Percentiles rank a stretch among this genome's conserved stretches.
Conservation (phyloP, 2,888 invertebrate species). For the Rhorus exstirpatorius region DNA sequence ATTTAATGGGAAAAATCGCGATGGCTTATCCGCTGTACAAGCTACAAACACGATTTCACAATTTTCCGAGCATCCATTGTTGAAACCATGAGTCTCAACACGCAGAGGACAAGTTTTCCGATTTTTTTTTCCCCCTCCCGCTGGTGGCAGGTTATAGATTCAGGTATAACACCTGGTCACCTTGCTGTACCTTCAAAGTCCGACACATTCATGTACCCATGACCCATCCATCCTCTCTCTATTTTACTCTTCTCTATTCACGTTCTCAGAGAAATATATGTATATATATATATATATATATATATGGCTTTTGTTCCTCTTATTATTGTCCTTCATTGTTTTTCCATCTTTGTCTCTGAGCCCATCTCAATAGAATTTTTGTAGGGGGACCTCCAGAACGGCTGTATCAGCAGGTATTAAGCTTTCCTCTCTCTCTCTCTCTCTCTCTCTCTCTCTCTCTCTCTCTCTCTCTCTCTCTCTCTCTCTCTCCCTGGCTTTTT, state of each 20-base stretch:
- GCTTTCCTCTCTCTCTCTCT: slow-evolving; percentile 9
- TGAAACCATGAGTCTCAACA: slow-evolving; percentile 1
- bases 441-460: background rate
- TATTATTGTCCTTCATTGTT: slow-evolving; percentile 63
- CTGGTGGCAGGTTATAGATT: slow-evolving; percentile 49
- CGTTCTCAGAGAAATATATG: slow-evolving; percentile 42
- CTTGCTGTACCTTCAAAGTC: slow-evolving; percentile 42
- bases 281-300: slow-evolving; percentile 1
- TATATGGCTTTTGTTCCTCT: slow-evolving; percentile 48
- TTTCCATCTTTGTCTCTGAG: slow-evolving; percentile 59
- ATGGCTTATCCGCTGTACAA: slow-evolving; percentile 36
- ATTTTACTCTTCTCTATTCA: slow-evolving; percentile 53
- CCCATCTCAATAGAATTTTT: slow-evolving; percentile 57
- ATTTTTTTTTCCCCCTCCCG: slow-evolving; percentile 31
- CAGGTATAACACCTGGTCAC: slow-evolving; percentile 64
- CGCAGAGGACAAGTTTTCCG: slow-evolving; percentile 17
- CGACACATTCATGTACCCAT: slow-evolving; percentile 46
- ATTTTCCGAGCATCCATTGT: slow-evolving; percentile 43
- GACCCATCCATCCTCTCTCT: slow-evolving; percentile 54
- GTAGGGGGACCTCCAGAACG: slow-evolving; percentile 31
- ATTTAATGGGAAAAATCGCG: slow-evolving; percentile 17
- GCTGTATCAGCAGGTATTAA: slow-evolving; percentile 65
- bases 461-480: background rate
- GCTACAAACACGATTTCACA: slow-evolving; percentile 25
- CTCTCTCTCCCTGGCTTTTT: background rate